Base-by-base conservation (phyloP, 1,140 invertebrate species). In the Drosophila virilis region DNA sequence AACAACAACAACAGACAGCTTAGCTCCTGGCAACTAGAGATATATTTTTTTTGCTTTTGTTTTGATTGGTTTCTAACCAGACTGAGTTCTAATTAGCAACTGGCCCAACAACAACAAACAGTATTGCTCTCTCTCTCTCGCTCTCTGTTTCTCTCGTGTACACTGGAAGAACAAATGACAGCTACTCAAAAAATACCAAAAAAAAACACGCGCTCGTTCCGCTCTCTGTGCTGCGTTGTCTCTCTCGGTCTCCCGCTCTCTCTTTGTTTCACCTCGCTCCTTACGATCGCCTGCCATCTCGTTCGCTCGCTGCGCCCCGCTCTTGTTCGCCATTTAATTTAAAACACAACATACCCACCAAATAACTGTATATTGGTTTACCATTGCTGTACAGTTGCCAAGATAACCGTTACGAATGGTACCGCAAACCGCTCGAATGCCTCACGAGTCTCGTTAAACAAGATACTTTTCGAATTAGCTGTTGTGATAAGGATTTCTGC, bases 401-500 rank as follows among this genome's bases (percentile, higher is more conserved):
- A 64, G 50, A 75, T 55, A 82, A 89, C 55, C 90, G 80, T 77
- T 92, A 92, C 79, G 90, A 92, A 58, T 71, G 91, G 64, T 74
- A 89, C 52, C 90, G 91, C 50, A 64, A 59, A 48, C 90, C 90
- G 67, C 72, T 92, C 46, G 88, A 91, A 81, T 91, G 92, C 74
- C 80, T 92, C 58, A 77, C 82, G 38, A 91, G 65, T 66, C 79
- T 67, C 62, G 64, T 71, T 65, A 91, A 88, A 74, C 72, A 80
- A 48, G 59, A 92, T 76, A 52, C 80, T 59, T 92, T 71, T 92
- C 88, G 77, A 83, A 79, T 92, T 80, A 67, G 81, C 58, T 92
- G 92, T 89, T 92, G 92, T 83, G 72, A 66, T 61, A 75, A 67
- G 59, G 91, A 92, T 79, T 92, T 84, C 83, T 92, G 92, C 90